Evolutionary conservation across 2,113 vertebrate genomes (phyloP), one percentile per base, ranked within the genome.

Genomic region (Pongo abelii): DNA sequence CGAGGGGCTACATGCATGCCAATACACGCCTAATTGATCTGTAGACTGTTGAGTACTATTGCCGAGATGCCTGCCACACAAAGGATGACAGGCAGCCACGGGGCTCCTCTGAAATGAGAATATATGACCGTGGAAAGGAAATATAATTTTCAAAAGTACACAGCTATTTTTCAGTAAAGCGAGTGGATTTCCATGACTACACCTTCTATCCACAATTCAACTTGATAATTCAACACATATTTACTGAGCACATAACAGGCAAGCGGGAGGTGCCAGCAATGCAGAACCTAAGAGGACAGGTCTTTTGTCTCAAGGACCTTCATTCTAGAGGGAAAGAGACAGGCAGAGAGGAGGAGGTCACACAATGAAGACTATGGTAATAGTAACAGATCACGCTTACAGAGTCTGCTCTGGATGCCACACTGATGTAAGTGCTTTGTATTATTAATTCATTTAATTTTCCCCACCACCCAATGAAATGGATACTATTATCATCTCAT

Each of bases 171-270:
- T 91, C 52, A 59, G 77, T 61, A 84, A 92, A 87, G 75, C 10
- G 40, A 95, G 77, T 61, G 17, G 48, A 97, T 96, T 96, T 97
- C 96, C 84, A 96, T 75, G 84, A 95, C 88, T 74, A 95, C 80
- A 96, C 75, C 57, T 81, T 90, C 70, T 93, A 92, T 93, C 93
- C 90, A 95, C 77, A 74, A 88, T 93, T 95, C 91, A 83, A 46
- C 48, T 70, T 88, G 97, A 67, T 70, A 80, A 88, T 78, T 88
- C 89, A 81, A 91, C 89, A 84, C 72, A 30, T 46, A 67, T 85
- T 97, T 91, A 50, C 92, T 61, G 84, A 93, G 79, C 69, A 69
- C 52, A 6, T 1, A 55, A 83, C 93, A 52, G 97, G 83, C 59
- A 40, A 83, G 69, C 4, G 81, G 67, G 57, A 92, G 96, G 25